Percentiles rank a stretch among this genome's conserved stretches.
phyloP scores from a whole-genome alignment of 2,797 vertebrate species.

The Pangasius krempfi region DNA sequence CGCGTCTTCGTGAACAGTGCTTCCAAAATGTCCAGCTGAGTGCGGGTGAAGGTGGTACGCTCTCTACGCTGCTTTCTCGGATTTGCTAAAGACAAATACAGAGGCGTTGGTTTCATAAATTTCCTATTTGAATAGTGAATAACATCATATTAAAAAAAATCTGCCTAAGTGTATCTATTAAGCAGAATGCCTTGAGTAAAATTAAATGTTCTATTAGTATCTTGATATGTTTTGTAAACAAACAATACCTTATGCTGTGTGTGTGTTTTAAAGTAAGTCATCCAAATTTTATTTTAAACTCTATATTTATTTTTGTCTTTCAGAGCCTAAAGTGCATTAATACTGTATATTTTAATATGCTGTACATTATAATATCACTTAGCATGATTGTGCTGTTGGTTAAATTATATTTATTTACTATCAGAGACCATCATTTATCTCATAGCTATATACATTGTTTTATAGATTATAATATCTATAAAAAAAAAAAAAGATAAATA shows the following conservation, averaged over 20 bases:
- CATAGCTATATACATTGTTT: neutral
- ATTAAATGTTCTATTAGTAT: neutral
- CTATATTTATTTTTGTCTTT: neutral
- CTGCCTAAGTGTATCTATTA: neutral
- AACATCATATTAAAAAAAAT: neutral
- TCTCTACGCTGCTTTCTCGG: constrained; percentile 93
- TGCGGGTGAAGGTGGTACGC: constrained; percentile 94
- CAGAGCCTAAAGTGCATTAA: neutral
- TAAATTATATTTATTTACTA: neutral
- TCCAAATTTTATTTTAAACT: neutral
- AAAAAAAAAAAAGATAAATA: too few relatives aligned
- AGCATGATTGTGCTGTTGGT: neutral
- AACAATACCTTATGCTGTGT: neutral
- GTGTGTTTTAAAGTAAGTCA: neutral
- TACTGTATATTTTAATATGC: neutral
- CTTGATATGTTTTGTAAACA: neutral
- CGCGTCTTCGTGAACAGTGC: constrained; percentile 96
- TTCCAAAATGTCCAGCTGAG: constrained; percentile 95
- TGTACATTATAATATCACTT: neutral
- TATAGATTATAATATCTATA: neutral
- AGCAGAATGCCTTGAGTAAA: neutral
- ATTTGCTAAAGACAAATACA: constrained; percentile 65
- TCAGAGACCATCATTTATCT: neutral
- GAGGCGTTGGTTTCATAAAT: neutral
- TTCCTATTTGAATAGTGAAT: neutral